phyloP scores from a whole-genome alignment of 1,140 invertebrate genomes.

The Anagrus nilaparvatae region DNA sequence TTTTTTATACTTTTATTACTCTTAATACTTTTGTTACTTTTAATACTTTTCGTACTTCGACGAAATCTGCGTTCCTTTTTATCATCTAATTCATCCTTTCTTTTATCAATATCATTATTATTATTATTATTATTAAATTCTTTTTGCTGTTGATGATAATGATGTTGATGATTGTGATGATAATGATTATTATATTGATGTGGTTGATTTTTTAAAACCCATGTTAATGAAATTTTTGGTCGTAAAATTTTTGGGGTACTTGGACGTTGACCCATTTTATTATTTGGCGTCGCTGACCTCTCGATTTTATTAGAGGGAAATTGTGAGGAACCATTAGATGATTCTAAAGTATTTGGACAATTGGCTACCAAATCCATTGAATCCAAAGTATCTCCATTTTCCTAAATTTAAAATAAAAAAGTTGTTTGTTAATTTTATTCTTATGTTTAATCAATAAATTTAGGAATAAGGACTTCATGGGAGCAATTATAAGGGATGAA shows the following conservation, averaged over 20 bases:
- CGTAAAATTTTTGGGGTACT: slow-evolving; percentile 40
- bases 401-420: slow-evolving; percentile 15
- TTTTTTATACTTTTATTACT: slow-evolving; percentile 22
- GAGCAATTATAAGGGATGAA: neutral
- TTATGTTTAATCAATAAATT: neutral
- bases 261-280: slow-evolving; percentile 43
- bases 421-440: neutral
- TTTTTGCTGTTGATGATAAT: slow-evolving; percentile 10
- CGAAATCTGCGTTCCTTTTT: slow-evolving; percentile 22
- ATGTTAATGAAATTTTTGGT: slow-evolving; percentile 59
- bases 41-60: slow-evolving; percentile 20
- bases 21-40: slow-evolving; percentile 13
- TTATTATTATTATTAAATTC: slow-evolving; percentile 3
- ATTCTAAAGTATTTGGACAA: slow-evolving; percentile 24
- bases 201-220: slow-evolving; percentile 53
- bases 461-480: neutral
- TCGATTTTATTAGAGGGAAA: neutral
- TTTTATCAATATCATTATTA: neutral
- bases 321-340: slow-evolving; percentile 7
- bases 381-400: slow-evolving; percentile 29
- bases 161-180: slow-evolving; percentile 8
- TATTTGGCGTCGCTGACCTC: neutral
- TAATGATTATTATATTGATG: no score
- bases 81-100: neutral
- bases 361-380: slow-evolving; percentile 33